Conservation (phyloP, 1,140 invertebrate species). For the Dysdera silvatica region DNA sequence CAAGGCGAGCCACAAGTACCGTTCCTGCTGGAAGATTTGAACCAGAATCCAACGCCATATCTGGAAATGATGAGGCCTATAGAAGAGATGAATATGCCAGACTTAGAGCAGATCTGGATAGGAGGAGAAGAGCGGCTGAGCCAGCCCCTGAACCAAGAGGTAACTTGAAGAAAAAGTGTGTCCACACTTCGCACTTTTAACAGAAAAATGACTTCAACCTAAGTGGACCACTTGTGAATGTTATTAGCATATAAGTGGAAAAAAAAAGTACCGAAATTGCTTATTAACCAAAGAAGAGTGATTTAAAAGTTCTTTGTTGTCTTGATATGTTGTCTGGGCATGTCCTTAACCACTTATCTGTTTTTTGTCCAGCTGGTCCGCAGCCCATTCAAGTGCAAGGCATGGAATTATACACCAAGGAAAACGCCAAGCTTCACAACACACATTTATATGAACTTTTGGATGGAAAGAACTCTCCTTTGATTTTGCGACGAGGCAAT, state of each 20-base stretch:
- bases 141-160: not conserved
- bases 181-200: no score
- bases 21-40: no score
- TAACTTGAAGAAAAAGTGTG: no score
- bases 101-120: slow-evolving; percentile 6
- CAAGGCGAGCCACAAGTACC: no score
- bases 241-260: no score
- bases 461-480: slow-evolving; percentile 46
- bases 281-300: no score
- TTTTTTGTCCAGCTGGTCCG: slow-evolving; percentile 7
- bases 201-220: no score
- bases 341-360: not conserved
- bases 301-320: no score
- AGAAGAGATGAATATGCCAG: slow-evolving; percentile 1
- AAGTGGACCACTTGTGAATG: no score
- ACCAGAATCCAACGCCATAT: no score
- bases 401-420: slow-evolving; percentile 54
- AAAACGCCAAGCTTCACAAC: slow-evolving; percentile 56
- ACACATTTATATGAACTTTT: slow-evolving; percentile 57
- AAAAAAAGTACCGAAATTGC: no score
- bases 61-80: not conserved
- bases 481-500: slow-evolving; percentile 56
- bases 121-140: not conserved
- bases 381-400: slow-evolving; percentile 31
- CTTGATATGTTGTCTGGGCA: no score